Percentiles rank a stretch among this genome's conserved stretches.
Conservation (phyloP, 2,797 vertebrate genomes). For the Myotis myotis region DNA sequence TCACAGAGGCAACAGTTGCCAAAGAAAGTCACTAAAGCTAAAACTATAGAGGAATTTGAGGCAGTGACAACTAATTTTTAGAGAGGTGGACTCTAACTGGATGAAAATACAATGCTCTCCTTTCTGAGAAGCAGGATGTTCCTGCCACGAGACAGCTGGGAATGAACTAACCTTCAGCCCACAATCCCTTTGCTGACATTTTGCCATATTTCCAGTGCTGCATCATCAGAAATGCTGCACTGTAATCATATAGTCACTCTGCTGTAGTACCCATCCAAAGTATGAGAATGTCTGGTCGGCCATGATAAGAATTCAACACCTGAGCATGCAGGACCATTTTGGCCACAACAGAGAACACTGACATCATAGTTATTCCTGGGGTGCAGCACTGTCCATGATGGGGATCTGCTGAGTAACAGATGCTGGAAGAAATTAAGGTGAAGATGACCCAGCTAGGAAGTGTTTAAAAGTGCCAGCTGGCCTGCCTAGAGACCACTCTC, state of each 20-base stretch:
- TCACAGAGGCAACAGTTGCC: neutral
- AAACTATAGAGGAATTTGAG: conserved; percentile 4
- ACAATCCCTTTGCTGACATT: neutral
- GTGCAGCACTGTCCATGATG: neutral
- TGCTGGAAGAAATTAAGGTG: neutral
- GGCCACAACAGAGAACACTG: neutral
- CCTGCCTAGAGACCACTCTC: neutral
- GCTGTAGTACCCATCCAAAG: neutral
- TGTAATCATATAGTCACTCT: neutral
- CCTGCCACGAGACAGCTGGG: conserved; percentile 58
- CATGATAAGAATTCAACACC: neutral
- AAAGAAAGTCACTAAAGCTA: conserved; percentile 6
- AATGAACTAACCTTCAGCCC: conserved; percentile 62
- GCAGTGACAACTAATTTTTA: neutral
- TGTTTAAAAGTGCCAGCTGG: neutral
- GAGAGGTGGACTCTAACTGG: neutral
- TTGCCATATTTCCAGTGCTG: conserved; percentile 30
- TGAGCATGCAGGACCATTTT: neutral
- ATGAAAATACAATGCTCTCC: neutral
- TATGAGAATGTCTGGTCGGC: neutral
- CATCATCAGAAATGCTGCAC: neutral
- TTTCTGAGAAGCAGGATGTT: conserved; percentile 51
- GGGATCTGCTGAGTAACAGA: neutral
- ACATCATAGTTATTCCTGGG: neutral
- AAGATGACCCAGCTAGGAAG: neutral